Evolutionary conservation across 2,888 invertebrate species (phyloP).

Genomic region (Drosophila kokeensis): DNA sequence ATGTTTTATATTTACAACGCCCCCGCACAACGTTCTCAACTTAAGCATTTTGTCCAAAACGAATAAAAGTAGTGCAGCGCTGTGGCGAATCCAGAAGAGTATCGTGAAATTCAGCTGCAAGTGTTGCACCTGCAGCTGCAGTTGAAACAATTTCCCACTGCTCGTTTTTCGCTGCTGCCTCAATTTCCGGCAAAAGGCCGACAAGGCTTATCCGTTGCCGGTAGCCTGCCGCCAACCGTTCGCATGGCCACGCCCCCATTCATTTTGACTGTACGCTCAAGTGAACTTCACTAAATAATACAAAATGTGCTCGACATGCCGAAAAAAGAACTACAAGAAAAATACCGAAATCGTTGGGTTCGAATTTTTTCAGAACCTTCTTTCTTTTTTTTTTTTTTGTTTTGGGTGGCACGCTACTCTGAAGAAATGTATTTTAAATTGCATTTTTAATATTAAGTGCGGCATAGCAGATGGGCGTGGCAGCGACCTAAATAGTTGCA

Average conservation of each 20-base stretch:
- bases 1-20: slow-evolving; percentile 63
- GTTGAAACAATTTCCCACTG: slow-evolving; percentile 53
- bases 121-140: slow-evolving; percentile 74
- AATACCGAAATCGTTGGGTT: slow-evolving; percentile 35
- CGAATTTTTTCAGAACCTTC: slow-evolving; percentile 33
- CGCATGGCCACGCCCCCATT: slow-evolving; percentile 49
- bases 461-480: slow-evolving; percentile 5
- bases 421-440: slow-evolving; percentile 45
- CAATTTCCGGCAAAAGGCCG: slow-evolving; percentile 74
- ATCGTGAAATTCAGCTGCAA: slow-evolving; percentile 48
- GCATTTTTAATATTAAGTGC: slow-evolving; percentile 66
- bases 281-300: slow-evolving; percentile 68
- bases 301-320: slow-evolving; percentile 38
- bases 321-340: slow-evolving; percentile 15
- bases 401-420: not conserved
- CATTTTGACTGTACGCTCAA: slow-evolving; percentile 68
- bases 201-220: slow-evolving; percentile 67
- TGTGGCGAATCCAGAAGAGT: not conserved
- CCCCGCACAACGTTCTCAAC: slow-evolving; percentile 27
- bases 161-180: slow-evolving; percentile 39
- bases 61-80: slow-evolving; percentile 10
- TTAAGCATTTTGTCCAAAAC: slow-evolving; percentile 40
- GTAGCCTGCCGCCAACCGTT: slow-evolving; percentile 4
- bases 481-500: slow-evolving; percentile 73
- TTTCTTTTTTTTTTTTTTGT: not conserved